Evolutionary conservation across 2,888 invertebrate genomes (phyloP).

Genomic region (Cryptus armator): DNA sequence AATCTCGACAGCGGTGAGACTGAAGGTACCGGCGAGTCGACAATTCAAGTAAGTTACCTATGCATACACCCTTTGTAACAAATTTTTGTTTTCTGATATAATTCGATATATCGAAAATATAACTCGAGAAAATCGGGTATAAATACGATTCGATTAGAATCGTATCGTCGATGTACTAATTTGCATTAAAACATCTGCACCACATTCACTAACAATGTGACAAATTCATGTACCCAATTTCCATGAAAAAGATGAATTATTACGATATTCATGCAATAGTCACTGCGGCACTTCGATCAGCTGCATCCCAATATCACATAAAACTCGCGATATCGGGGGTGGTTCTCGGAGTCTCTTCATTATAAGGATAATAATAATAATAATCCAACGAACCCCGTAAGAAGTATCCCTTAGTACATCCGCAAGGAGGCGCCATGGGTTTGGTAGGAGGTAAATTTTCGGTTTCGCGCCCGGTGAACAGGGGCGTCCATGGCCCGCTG

Average conservation of each 20-base stretch:
- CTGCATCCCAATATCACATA: not conserved
- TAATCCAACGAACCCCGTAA: constrained; percentile 33
- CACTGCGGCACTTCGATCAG: not conserved
- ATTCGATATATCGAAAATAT: not conserved
- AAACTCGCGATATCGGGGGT: constrained; percentile 17
- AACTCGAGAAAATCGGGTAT: not conserved
- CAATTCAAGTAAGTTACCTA: not conserved
- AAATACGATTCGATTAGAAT: not conserved
- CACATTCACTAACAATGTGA: not conserved
- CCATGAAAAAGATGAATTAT: not conserved
- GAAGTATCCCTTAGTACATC: constrained; percentile 62
- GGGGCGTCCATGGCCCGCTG: constrained; percentile 72
- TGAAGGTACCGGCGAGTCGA: not conserved
- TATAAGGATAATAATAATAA: constrained; percentile 50
- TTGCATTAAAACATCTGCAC: not conserved
- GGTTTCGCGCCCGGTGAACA: constrained; percentile 74
- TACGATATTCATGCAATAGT: not conserved
- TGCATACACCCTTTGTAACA: not conserved
- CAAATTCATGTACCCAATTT: not conserved
- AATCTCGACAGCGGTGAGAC: not conserved
- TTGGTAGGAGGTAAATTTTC: constrained; percentile 73
- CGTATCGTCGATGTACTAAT: not conserved
- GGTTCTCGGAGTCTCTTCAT: not conserved
- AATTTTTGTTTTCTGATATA: too few species aligned
- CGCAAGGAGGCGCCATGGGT: constrained; percentile 77